These are phyloP conservation scores for Danio albolineatus DNA, from an alignment of 2,797 vertebrate species.

Conservation along the genomic window DNA sequence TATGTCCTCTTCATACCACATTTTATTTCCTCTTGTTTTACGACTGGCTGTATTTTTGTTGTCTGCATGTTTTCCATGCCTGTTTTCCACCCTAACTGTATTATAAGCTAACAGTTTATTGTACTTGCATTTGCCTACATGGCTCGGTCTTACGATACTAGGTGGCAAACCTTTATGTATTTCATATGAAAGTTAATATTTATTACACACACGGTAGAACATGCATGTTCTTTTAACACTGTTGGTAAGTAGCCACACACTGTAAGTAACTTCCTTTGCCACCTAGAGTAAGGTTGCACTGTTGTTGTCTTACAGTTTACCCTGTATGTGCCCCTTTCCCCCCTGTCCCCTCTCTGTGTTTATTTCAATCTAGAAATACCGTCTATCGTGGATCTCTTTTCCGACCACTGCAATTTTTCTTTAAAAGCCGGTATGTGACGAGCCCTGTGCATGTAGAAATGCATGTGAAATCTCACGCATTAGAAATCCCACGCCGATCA, in stretches of 20 bases:
- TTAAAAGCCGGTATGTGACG: slow-evolving; percentile 67
- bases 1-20: background rate
- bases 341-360: slow-evolving; percentile 57
- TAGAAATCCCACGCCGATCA: slow-evolving; percentile 41
- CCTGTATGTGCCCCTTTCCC: slow-evolving; percentile 34
- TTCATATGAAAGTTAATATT: background rate
- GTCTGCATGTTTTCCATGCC: background rate
- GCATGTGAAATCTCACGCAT: slow-evolving; percentile 70
- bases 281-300: slow-evolving; percentile 37
- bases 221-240: background rate
- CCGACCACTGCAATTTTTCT: slow-evolving; percentile 65
- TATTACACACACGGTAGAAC: background rate
- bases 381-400: slow-evolving; percentile 65
- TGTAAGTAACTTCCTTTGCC: slow-evolving; percentile 32
- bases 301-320: slow-evolving; percentile 35
- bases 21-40: slow-evolving; percentile 50
- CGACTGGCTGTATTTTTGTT: slow-evolving; percentile 64
- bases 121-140: slow-evolving; percentile 47
- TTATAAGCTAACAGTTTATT: slow-evolving; percentile 37
- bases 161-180: slow-evolving; percentile 35
- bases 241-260: background rate
- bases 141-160: slow-evolving; percentile 41
- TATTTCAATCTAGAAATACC: slow-evolving; percentile 62
- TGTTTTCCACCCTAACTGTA: slow-evolving; percentile 14
- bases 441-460: slow-evolving; percentile 69